These are phyloP conservation scores for Xylocampa areola DNA, from an alignment of 2,888 invertebrate genomes.

Conservation along the genomic window DNA sequence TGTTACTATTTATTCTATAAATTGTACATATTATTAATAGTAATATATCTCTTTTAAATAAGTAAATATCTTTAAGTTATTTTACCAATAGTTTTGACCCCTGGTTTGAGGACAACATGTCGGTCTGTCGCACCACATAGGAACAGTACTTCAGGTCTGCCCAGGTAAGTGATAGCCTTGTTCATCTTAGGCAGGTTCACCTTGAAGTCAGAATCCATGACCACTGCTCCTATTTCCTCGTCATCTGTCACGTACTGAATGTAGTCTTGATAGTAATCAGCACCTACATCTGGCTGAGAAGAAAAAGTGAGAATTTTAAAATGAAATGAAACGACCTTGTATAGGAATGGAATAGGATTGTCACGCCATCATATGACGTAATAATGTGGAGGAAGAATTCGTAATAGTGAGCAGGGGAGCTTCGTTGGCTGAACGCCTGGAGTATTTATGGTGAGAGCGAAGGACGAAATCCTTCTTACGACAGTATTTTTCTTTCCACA, in stretches of 20 bases:
- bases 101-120: conserved; percentile 73
- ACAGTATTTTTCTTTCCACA: too few relatives aligned
- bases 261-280: conserved; percentile 69
- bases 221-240: conserved; percentile 88
- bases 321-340: too few relatives aligned
- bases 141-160: conserved; percentile 85
- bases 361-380: too few relatives aligned
- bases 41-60: not conserved
- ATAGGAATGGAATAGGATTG: too few relatives aligned
- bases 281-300: conserved; percentile 73
- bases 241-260: conserved; percentile 77
- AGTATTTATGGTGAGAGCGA: too few relatives aligned
- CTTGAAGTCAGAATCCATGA: conserved; percentile 87
- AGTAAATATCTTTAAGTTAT: not conserved
- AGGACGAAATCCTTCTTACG: too few relatives aligned
- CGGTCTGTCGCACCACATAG: conserved; percentile 86
- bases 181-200: conserved; percentile 86
- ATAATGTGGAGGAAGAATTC: too few relatives aligned
- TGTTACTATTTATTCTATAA: too few relatives aligned
- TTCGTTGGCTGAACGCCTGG: too few relatives aligned
- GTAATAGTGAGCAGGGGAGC: too few relatives aligned
- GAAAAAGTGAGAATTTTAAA: too few relatives aligned
- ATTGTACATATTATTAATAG: too few relatives aligned
- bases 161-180: conserved; percentile 83
- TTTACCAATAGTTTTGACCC: conserved; percentile 76